Conservation (phyloP, 2,888 invertebrate genomes). For the Ophraella communa region DNA sequence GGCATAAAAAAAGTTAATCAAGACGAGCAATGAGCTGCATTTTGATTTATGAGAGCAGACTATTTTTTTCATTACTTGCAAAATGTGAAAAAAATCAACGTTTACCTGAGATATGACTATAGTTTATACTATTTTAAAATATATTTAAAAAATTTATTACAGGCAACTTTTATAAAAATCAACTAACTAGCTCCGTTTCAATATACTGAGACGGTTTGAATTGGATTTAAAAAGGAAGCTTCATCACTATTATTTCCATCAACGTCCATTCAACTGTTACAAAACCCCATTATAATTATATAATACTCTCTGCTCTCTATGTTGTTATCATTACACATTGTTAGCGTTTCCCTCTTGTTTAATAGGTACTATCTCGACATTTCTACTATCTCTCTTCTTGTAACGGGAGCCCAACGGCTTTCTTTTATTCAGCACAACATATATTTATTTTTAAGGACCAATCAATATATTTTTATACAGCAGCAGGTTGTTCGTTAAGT, state of each 20-base stretch:
- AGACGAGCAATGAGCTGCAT: too few species aligned
- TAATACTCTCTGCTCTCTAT: constrained; percentile 16
- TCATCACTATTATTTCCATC: constrained; percentile 24
- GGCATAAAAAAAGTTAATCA: too few species aligned
- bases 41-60: too few species aligned
- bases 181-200: background rate
- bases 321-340: constrained; percentile 20
- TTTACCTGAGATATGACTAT: too few species aligned
- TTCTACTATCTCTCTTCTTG: constrained; percentile 6
- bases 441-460: background rate
- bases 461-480: background rate
- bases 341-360: constrained; percentile 18
- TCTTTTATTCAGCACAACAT: background rate
- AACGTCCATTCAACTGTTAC: constrained; percentile 25
- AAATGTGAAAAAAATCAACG: too few species aligned
- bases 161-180: background rate
- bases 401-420: background rate
- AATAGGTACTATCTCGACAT: background rate
- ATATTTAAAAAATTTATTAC: background rate
- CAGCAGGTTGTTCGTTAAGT: too few species aligned
- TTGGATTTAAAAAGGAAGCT: constrained; percentile 28
- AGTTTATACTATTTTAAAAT: too few species aligned
- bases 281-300: constrained; percentile 22
- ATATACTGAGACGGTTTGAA: constrained; percentile 8
- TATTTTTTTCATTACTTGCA: too few species aligned